phyloP scores from a whole-genome alignment of 2,888 invertebrate genomes.

The Cerastis leucographa region DNA sequence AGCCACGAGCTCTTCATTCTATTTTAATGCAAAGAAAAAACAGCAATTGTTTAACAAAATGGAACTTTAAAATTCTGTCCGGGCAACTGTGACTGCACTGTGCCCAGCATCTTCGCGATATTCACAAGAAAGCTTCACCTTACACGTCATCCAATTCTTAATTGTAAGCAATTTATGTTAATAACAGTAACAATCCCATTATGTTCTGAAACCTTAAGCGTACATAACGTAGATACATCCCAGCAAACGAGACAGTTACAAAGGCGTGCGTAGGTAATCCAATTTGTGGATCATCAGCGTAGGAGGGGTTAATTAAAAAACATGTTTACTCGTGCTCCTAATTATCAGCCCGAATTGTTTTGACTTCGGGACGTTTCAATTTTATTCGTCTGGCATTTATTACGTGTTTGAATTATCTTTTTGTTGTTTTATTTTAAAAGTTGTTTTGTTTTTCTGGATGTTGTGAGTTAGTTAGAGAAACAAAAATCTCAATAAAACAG shows the following conservation, averaged over 20 bases:
- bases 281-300: slow-evolving; percentile 50
- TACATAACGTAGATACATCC: slow-evolving; percentile 17
- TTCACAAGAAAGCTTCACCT: not conserved
- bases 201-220: slow-evolving; percentile 6
- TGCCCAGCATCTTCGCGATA: not conserved
- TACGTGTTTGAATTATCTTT: not conserved
- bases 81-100: not conserved
- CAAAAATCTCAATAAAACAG: not conserved
- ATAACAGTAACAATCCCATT: slow-evolving; percentile 6
- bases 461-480: not conserved
- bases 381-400: slow-evolving; percentile 42
- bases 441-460: not conserved
- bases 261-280: slow-evolving; percentile 48
- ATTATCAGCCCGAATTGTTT: slow-evolving; percentile 65
- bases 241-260: slow-evolving; percentile 49
- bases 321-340: slow-evolving; percentile 56
- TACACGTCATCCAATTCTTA: not conserved
- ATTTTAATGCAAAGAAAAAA: not conserved
- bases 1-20: no score
- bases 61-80: not conserved
- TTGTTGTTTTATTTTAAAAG: slow-evolving; percentile 11
- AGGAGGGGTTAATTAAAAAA: slow-evolving; percentile 46
- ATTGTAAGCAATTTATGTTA: slow-evolving; percentile 13
- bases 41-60: no score
- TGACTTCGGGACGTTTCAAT: slow-evolving; percentile 56